Base-by-base conservation (phyloP, 2,113 vertebrate species). In the Oryctolagus cuniculus region DNA sequence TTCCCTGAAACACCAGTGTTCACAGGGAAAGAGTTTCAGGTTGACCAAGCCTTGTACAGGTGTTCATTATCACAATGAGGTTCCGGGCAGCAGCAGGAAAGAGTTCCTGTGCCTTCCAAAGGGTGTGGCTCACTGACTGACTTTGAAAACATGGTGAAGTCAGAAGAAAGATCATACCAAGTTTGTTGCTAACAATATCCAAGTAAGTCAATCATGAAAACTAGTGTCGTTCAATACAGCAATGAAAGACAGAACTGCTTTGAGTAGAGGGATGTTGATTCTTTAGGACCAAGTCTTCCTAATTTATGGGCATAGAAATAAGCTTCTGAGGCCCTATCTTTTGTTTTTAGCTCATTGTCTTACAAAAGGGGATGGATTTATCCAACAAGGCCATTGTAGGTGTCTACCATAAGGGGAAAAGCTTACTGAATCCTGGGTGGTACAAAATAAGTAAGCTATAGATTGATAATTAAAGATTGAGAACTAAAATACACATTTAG, bases 201-300 rank as follows among this genome's bases (percentile, higher is more conserved):
- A 64, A 74, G 29, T 15, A 81, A 58, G 10, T 74, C 13, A 95
- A 95, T 83, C 21, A 63, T 27, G 53, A 87, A 84, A 12, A 29
- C 2, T 49, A 72, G 12, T 74, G 29, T 61, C 15, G 67, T 70
- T 49, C 12, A 67, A 89, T 16, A 75, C 0, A 74, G 10, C 34
- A 25, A 22, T 0, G 70, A 67, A 83, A 94, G 61, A 51, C 1
- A 5, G 29, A 31, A 19, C 53, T 44, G 3, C 17, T 27, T 73
- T 51, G 29, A 66, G 38, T n/a, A 38, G 3, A 81, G 4, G 12
- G 22, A 5, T 53, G 0, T 17, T 55, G 6, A 63, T 69, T 17
- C 49, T 75, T 61, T 17, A 90, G 36, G 55, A 92, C 5, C 10
- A 44, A 61, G 6, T 49, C 15, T 70, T 70, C 69, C 29, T 72